Conservation (phyloP, 1,140 invertebrate genomes). For the Drosophila funebris region DNA sequence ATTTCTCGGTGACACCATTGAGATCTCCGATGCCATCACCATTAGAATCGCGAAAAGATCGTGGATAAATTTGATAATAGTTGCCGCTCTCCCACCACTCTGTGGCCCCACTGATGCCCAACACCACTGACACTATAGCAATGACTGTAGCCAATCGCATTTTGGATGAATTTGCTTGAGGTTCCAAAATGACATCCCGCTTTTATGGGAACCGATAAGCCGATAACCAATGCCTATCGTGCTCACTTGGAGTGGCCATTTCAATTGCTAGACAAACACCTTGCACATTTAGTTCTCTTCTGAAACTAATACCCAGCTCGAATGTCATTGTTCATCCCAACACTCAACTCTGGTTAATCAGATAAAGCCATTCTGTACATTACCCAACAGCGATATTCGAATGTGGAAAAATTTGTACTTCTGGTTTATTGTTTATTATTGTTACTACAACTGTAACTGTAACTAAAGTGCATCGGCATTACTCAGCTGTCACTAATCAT, state of each 20-base stretch:
- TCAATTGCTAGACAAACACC: conserved; percentile 64
- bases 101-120: conserved; percentile 49
- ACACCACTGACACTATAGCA: conserved; percentile 29
- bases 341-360: conserved; percentile 36
- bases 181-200: neutral
- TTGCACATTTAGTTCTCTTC: conserved; percentile 8
- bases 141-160: conserved; percentile 56
- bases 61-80: conserved; percentile 91
- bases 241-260: conserved; percentile 42
- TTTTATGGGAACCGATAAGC: conserved; percentile 66
- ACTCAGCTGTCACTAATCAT: conserved; percentile 10
- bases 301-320: conserved; percentile 21
- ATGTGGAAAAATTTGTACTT: conserved; percentile 29
- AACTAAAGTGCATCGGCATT: conserved; percentile 17
- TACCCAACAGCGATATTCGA: conserved; percentile 23
- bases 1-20: conserved; percentile 84
- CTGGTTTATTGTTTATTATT: neutral
- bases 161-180: conserved; percentile 45
- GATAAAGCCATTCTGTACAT: conserved; percentile 10
- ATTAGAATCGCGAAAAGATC: conserved; percentile 90
- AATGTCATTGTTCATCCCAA: conserved; percentile 48
- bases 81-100: conserved; percentile 90
- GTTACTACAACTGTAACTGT: neutral
- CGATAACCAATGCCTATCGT: conserved; percentile 27
- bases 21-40: conserved; percentile 91